Evolutionary conservation across 2,888 invertebrate species (phyloP), one percentile per base, ranked within the genome.

Genomic region (Apantesis nais): DNA sequence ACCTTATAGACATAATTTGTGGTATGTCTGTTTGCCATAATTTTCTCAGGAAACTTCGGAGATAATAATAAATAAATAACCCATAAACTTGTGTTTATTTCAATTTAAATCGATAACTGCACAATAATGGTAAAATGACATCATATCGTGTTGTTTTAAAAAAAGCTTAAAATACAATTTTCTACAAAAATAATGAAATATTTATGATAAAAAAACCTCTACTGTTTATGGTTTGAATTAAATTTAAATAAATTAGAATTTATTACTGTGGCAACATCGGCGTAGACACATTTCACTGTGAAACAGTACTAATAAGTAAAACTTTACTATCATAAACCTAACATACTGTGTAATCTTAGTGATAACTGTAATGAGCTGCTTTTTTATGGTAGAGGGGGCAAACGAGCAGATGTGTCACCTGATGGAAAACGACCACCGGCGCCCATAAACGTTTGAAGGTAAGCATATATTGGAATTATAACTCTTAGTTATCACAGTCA

Each of bases 201-300:
- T 73, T 68, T 73, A 71, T 70, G 65, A 60, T 22, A 22, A 64
- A 71, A 68, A 48, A 69, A 62, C 72, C 29, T 44, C 16, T 25
- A 72, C 52, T 7, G 29, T 14, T 60, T 72, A 55, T 34, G 34
- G 25, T 67, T 74, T 70, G 62, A 67, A 65, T 72, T 37, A 0
- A 70, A 76, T 78, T 78, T 70, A 48, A 76, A 79, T 76, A 78
- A 63, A 73, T 79, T 80, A 55, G 29, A 72, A 78, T 74, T 29
- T 1, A 44, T 44, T 29, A 63, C 29, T 44, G 12, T 16, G 37
- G 19, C 2, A 63, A 52, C 9, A 29, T 16, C 7, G 14, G 7
- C 16, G 58, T 14, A 58, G 29, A n/a, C 48, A 52, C 19, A 52
- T 52, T n/a, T 58, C 1, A 14, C 16, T 16, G 16, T 29, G 16